Conservation (phyloP, 1,140 invertebrate genomes). For the Drosophila sulfurigaster region DNA sequence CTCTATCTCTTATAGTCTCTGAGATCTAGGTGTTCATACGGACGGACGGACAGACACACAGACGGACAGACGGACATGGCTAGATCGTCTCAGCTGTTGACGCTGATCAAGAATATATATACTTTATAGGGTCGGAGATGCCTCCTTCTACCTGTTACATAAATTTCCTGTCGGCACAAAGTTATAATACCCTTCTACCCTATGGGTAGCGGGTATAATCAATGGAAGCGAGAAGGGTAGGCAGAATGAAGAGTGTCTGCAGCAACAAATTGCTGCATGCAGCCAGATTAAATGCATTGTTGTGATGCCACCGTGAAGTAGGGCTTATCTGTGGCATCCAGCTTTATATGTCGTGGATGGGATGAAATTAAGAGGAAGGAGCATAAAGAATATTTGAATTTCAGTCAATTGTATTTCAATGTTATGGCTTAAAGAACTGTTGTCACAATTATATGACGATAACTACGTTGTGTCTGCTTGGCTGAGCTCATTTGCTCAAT, state of each 20-base stretch:
- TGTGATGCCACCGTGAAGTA: neutral
- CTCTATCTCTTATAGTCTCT: no score
- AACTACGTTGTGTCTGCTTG: conserved; percentile 8
- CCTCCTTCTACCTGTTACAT: no score
- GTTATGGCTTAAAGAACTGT: conserved; percentile 1
- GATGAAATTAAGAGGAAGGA: neutral
- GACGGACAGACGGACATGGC: no score
- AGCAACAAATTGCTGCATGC: conserved; percentile 15
- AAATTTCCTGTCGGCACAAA: no score
- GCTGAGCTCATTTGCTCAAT: conserved; percentile 12
- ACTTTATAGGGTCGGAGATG: no score
- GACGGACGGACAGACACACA: no score
- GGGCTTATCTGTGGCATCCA: conserved; percentile 8
- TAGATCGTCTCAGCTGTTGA: no score
- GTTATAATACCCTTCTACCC: no score
- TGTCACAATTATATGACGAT: neutral
- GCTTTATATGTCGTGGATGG: neutral
- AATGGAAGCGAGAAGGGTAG: neutral
- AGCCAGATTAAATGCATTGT: conserved; percentile 10
- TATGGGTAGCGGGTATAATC: no score
- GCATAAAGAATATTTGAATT: neutral
- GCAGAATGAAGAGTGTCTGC: neutral
- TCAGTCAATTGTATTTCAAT: conserved; percentile 3
- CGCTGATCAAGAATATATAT: no score
- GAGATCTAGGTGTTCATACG: no score